Conservation (phyloP, 2,113 vertebrate genomes). For the Hydrochoerus hydrochaeris region DNA sequence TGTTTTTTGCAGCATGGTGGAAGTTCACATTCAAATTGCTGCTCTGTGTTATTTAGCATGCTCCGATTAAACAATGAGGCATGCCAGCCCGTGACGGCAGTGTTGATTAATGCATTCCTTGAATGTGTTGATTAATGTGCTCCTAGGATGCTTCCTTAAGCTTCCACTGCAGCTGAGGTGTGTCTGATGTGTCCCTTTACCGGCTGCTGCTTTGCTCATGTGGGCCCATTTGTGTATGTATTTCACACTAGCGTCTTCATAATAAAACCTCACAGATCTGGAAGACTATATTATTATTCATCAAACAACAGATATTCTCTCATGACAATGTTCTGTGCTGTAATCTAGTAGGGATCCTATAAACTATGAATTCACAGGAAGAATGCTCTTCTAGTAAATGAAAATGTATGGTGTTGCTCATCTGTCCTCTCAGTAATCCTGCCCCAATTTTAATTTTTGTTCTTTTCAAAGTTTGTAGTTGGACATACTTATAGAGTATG, state of each 20-base stretch:
- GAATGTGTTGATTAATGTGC: slow-evolving; percentile 80
- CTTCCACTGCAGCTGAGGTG: slow-evolving; percentile 73
- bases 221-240: not conserved
- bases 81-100: slow-evolving; percentile 47
- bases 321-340: not conserved
- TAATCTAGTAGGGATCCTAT: not conserved
- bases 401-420: not conserved
- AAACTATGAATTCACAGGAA: not conserved
- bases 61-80: slow-evolving; percentile 71
- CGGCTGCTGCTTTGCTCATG: not conserved
- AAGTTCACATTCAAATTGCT: slow-evolving; percentile 70
- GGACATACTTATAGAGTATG: not conserved
- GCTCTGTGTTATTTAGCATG: slow-evolving; percentile 56
- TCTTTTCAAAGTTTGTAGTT: not conserved
- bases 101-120: slow-evolving; percentile 78
- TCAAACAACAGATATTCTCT: not conserved
- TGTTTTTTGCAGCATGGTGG: slow-evolving; percentile 68
- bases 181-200: not conserved
- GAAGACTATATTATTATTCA: not conserved
- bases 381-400: not conserved
- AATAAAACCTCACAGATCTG: not conserved
- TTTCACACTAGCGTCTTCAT: not conserved
- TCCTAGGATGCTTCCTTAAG: slow-evolving; percentile 52
- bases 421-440: not conserved
- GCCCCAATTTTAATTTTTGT: slow-evolving; percentile 5